phyloP scores from a whole-genome alignment of 2,888 invertebrate genomes.

The Cactoblastis cactorum region DNA sequence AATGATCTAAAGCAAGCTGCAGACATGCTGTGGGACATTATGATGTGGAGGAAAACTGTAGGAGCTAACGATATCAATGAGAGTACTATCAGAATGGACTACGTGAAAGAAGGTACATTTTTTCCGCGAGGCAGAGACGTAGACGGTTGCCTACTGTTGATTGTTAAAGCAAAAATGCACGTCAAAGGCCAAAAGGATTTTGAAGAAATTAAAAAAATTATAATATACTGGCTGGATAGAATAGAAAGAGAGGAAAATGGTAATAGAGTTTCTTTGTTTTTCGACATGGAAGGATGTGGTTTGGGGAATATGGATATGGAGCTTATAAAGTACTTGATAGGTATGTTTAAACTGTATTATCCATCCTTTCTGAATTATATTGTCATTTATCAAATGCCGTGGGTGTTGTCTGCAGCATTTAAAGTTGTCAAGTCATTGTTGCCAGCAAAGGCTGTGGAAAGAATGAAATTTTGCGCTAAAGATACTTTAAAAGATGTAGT shows the following conservation, averaged over 20 bases:
- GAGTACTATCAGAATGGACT: conserved; percentile 83
- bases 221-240: conserved; percentile 93
- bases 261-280: conserved; percentile 89
- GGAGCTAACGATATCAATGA: conserved; percentile 88
- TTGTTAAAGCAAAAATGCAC: conserved; percentile 90
- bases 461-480: conserved; percentile 91
- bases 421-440: conserved; percentile 93
- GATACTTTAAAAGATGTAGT: conserved; percentile 87
- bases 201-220: conserved; percentile 86
- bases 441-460: conserved; percentile 92
- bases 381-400: conserved; percentile 95
- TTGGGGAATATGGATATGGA: conserved; percentile 95
- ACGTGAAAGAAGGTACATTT: conserved; percentile 87
- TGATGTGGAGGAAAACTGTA: conserved; percentile 89
- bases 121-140: conserved; percentile 89
- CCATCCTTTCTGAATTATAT: conserved; percentile 93
- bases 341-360: conserved; percentile 92
- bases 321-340: conserved; percentile 91
- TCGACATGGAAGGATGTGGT: conserved; percentile 94
- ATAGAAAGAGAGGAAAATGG: conserved; percentile 87
- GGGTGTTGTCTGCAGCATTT: conserved; percentile 95
- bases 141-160: conserved; percentile 87
- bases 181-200: conserved; percentile 87
- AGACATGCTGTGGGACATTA: conserved; percentile 88
- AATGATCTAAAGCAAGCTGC: conserved; percentile 82